Evolutionary conservation across 1,140 invertebrate species (phyloP), one percentile per base, ranked within the genome.

Genomic region (Tetramorium parvispinum): DNA sequence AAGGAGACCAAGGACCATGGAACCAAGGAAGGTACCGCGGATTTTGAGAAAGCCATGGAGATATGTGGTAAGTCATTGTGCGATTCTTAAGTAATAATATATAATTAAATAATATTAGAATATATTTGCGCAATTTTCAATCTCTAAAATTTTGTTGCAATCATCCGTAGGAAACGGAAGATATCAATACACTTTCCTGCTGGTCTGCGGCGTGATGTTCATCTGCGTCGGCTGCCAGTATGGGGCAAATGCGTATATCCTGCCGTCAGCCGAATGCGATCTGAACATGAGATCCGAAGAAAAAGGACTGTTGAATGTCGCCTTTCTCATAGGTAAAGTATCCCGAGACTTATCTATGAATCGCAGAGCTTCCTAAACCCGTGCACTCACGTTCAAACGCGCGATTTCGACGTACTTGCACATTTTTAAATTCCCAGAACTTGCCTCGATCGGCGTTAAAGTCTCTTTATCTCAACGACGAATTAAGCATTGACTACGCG

Each of bases 181-280:
- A 55, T 94, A 93, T 87, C 93, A 94, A 49, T 93, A 93, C 18
- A 87, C 87, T 4, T 90, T 93, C 0, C n/a, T 93, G 8, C n/a
- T 94, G 5, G 75, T 93, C 0, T 94, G 93, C 40, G 93, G 93
- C 13, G 75, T 91, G 43, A 93, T 94, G 79, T 96, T 96, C 88
- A 91, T 96, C 70, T 95, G 96, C 4, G 95, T 94, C 8, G 96
- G 96, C 24, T 95, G 96, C 18, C 95, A 97, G 93, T 96, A 96
- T 92, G 96, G 95, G 27, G 93, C 96, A 0, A 96, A 96, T 88
- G 96, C 96, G 0, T 97, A 97, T 83, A 95, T 96, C 51, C 79
- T 96, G 51, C 95, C 96, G 10, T 96, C 95, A 27, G 95, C 95
- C 2, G 93, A 95, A 65, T 96, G 96, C 68, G 96, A 96, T 79